Percentiles rank a stretch among this genome's conserved stretches.
These are phyloP conservation scores for Rhyzopertha dominica DNA, from an alignment of 1,140 invertebrate genomes.

Conservation along the genomic window DNA sequence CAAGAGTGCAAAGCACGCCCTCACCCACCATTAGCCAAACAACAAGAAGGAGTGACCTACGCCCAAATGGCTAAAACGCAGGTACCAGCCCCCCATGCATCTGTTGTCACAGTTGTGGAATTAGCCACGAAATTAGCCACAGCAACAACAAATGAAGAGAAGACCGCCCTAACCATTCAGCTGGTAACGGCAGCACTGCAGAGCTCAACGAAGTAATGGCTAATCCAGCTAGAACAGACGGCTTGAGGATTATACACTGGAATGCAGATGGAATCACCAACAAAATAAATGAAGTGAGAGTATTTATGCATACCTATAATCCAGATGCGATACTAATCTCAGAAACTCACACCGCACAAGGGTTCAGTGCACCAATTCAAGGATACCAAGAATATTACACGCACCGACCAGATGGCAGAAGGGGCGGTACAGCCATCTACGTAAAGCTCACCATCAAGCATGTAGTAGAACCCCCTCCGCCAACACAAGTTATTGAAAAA, in stretches of 20 bases:
- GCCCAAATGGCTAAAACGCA: too few species aligned
- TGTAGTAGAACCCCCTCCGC: neutral
- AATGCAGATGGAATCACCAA: neutral
- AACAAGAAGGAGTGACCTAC: too few species aligned
- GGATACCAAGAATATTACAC: neutral
- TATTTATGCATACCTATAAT: neutral
- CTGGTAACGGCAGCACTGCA: too few species aligned
- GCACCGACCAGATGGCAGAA: neutral
- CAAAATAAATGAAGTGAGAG: neutral
- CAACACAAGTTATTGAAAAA: neutral
- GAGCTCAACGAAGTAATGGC: too few species aligned
- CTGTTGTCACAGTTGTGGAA: too few species aligned
- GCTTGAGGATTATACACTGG: neutral
- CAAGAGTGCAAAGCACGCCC: too few species aligned
- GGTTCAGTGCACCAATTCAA: neutral
- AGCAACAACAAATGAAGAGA: too few species aligned
- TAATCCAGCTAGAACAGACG: too few species aligned
- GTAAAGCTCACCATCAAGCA: slow-evolving; percentile 1
- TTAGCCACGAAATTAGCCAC: too few species aligned
- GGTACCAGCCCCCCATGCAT: too few species aligned
- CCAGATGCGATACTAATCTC: neutral
- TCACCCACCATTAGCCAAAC: too few species aligned
- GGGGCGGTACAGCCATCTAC: slow-evolving; percentile 4
- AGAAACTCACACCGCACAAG: neutral
- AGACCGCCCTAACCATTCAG: too few species aligned